These are phyloP conservation scores for Selene dorsalis DNA, from an alignment of 2,797 vertebrate species.

Conservation along the genomic window DNA sequence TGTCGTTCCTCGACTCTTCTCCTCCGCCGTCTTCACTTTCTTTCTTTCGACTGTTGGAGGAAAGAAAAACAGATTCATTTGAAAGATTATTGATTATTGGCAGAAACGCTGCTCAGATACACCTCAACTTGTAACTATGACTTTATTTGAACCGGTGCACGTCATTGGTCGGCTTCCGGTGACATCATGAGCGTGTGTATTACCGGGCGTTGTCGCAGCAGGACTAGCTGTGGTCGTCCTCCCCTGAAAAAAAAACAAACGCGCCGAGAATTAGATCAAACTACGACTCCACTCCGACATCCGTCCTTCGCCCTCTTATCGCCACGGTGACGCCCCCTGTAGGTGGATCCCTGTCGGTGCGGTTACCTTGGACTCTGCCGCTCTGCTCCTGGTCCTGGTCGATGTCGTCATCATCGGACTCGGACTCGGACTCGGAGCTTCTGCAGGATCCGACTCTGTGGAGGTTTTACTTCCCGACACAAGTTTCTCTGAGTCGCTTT, in stretches of 20 bases:
- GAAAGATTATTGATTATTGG: no score
- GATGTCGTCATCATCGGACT: not conserved
- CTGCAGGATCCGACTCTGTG: not conserved
- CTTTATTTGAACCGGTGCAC: no score
- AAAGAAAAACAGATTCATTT: no score
- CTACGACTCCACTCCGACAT: not conserved
- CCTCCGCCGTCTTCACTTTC: no score
- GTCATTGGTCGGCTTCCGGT: no score
- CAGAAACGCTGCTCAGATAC: no score
- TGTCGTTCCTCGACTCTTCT: no score
- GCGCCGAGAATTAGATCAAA: not conserved
- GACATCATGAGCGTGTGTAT: no score
- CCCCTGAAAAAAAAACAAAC: slow-evolving; percentile 11
- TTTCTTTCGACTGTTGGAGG: no score
- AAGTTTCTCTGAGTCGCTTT: not conserved
- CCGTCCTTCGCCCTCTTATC: not conserved
- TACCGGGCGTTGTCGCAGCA: slow-evolving; percentile 25
- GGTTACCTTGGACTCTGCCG: slow-evolving; percentile 18
- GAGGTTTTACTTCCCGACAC: not conserved
- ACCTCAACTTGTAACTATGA: no score
- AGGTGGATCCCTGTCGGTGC: not conserved
- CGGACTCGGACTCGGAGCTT: not conserved
- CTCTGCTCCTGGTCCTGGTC: slow-evolving; percentile 21
- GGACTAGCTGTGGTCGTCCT: not conserved
- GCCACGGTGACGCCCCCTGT: not conserved